Base-by-base conservation (phyloP, 2,113 vertebrate species). In the Pampusana beccarii region DNA sequence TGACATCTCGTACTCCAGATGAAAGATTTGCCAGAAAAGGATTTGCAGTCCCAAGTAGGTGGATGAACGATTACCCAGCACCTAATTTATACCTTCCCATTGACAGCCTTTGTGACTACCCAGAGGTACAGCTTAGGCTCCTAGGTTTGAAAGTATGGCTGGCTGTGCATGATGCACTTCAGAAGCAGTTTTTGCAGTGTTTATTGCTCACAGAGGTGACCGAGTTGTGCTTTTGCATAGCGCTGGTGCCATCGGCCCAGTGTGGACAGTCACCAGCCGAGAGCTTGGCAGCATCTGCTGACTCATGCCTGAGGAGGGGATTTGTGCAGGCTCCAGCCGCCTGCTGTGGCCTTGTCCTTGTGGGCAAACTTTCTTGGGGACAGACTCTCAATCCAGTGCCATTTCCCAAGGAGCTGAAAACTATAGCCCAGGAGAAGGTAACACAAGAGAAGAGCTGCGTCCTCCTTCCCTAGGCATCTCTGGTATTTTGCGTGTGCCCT, bases 11-110 rank as follows among this genome's bases (percentile, higher is more conserved):
- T 61, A 69, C 84, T 44, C n/a, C 42, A 65, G 67, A 66, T 40
- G 18, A 80, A 80, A 75, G 82, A 77, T 93, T 85, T 88, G 51
- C 65, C 51, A 62, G 61, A 34, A 51, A 71, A 81, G 87, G 56
- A 40, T 60, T 51, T 77, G 36, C 56, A 50, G 6, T 36, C 31
- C 44, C 51, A 69, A 77, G 72, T 77, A 83, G 42, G 56, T 71
- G 56, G 72, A 80, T 88, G 56, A 86, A 86, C 4, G 5, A 70
- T 78, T 66, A 66, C 31, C 70, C 53, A 33, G 16, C 56, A 28
- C 42, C 54, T 65, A 67, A 89, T 89, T 79, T 75, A 75, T 72
- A 42, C 50, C 9, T 88, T 94, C 53, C 38, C 5, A 0, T 62
- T 90, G 86, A 62, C 54, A 64, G 58, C 25, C 46, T 42, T 4